Evolutionary conservation across 2,888 invertebrate species (phyloP), one percentile per base, ranked within the genome.

Genomic region (Caenorhabditis doughertyi): DNA sequence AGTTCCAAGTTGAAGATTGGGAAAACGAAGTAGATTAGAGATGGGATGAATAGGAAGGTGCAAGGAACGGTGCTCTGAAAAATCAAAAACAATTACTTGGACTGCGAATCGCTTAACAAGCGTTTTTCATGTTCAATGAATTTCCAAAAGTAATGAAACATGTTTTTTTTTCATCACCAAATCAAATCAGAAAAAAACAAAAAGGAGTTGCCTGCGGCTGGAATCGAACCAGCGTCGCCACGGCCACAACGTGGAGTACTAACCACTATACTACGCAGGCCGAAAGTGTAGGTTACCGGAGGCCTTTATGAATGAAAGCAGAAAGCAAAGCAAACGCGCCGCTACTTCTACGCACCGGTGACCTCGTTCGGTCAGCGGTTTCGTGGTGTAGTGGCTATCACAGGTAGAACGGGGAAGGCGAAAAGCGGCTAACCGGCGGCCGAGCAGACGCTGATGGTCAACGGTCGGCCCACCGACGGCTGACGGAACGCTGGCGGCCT

Each of bases 221-320:
- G 89, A 89, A 89, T 90, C 88, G 88, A 90, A 89, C 89, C 88
- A 83, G 84, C 86, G 89, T 89, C 89, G 89, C 88, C 88, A 88
- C 89, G 89, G 89, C 89, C 89, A 89, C 89, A 89, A 89, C 89
- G 89, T 89, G 87, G 89, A 89, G 89, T 89, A 89, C 88, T 89
- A 89, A 89, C 89, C 89, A 89, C 89, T 89, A 89, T 89, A 89
- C 89, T 88, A 62, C 25, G 62, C 42, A 47, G 42, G 42, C 62
- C 42, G 44, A 62, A 39, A 21, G 5, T 60, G 9, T 16, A 49
- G 51, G 42, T 39, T 39, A 51, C 35, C 4, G 2, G 1, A 25
- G 21, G 67, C 35, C 11, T n/a, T 25, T 39, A 53, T 51, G 7
- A 67, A 51, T 5, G 32, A 21, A 4, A 16, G 11, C 32, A 27